These are phyloP conservation scores for Clarias fuscus DNA, from an alignment of 2,797 vertebrate species.

Conservation along the genomic window DNA sequence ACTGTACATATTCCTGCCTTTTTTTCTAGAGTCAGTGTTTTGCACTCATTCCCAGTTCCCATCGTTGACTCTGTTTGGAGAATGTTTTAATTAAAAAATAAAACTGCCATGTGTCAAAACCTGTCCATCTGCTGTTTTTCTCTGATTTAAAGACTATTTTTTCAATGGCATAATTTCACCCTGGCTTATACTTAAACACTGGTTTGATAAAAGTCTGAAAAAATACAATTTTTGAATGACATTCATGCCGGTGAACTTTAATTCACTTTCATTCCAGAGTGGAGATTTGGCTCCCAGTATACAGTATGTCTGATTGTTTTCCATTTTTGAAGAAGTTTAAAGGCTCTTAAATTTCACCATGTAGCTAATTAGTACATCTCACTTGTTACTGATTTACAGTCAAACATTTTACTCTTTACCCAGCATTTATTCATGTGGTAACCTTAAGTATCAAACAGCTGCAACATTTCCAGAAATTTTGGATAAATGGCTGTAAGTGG, in stretches of 20 bases:
- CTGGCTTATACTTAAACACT: not conserved
- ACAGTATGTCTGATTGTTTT: not conserved
- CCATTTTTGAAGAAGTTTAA: not conserved
- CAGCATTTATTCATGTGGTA: not conserved
- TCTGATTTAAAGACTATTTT: not conserved
- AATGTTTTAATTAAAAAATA: not conserved
- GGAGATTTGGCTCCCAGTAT: not conserved
- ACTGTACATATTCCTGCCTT: too few species aligned
- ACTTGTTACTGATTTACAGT: not conserved
- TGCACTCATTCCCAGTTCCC: not conserved
- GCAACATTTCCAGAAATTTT: not conserved
- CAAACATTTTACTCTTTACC: not conserved
- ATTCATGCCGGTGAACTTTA: not conserved
- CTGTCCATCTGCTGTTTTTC: not conserved
- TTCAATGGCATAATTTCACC: constrained; percentile 1
- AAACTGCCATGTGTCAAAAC: constrained; percentile 4
- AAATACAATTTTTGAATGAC: not conserved
- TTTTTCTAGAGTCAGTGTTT: not conserved
- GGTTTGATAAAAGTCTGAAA: not conserved
- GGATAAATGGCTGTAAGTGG: not conserved
- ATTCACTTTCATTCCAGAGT: not conserved
- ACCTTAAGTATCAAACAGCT: not conserved
- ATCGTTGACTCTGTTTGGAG: not conserved
- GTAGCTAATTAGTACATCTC: not conserved
- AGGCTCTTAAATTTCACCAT: not conserved